A percentile compares a stretch with the other conserved stretches of the same genome.
Evolutionary conservation across 2,113 vertebrate species (phyloP).

Genomic region (Dipodomys merriami): DNA sequence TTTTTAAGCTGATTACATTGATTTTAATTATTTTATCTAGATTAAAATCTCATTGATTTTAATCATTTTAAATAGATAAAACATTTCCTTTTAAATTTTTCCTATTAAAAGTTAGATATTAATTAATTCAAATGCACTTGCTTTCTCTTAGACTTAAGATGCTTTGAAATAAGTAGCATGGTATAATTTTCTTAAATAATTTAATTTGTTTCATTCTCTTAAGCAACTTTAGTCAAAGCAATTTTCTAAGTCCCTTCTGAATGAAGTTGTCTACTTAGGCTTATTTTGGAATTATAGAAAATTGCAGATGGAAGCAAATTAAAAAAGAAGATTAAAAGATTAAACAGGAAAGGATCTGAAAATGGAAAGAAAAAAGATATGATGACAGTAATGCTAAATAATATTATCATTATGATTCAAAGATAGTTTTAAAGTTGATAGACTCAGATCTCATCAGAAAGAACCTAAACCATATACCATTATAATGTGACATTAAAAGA

Average conservation of each 20-base stretch:
- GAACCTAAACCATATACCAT: background rate
- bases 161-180: background rate
- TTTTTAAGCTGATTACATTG: constrained; percentile 52
- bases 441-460: background rate
- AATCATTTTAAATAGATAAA: constrained; percentile 47
- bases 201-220: constrained; percentile 43
- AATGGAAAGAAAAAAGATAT: background rate
- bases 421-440: background rate
- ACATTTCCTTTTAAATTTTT: background rate
- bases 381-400: background rate
- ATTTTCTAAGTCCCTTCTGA: constrained; percentile 64
- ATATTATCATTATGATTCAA: background rate
- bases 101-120: background rate
- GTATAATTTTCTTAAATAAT: constrained; percentile 47
- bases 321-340: constrained; percentile 70
- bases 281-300: constrained; percentile 80
- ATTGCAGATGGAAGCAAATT: constrained; percentile 75
- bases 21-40: background rate
- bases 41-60: constrained; percentile 37
- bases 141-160: constrained; percentile 16
- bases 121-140: background rate
- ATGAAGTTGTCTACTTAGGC: constrained; percentile 74
- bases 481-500: background rate
- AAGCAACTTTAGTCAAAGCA: constrained; percentile 55
- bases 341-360: constrained; percentile 22